These are phyloP conservation scores for Lapara coniferarum DNA, from an alignment of 2,888 invertebrate species.

Conservation along the genomic window DNA sequence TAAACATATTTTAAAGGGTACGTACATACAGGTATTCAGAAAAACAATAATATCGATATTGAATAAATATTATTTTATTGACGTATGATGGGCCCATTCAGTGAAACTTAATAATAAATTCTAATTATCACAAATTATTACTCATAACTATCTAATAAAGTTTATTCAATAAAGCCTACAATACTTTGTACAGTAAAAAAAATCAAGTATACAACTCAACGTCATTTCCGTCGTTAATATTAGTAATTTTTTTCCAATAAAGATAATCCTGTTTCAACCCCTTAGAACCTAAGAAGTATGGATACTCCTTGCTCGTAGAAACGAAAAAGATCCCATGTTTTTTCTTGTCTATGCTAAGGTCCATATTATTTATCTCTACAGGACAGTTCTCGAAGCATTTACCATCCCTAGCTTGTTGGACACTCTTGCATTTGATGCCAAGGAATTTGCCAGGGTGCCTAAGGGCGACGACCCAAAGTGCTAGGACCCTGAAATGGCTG, in stretches of 20 bases:
- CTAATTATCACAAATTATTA: not conserved
- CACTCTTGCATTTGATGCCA: constrained; percentile 61
- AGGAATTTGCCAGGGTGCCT: constrained; percentile 66
- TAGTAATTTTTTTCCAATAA: constrained; percentile 62
- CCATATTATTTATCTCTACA: constrained; percentile 61
- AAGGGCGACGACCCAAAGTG: constrained; percentile 65
- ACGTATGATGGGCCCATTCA: not conserved
- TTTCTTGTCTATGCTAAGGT: constrained; percentile 53
- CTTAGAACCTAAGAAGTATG: constrained; percentile 66
- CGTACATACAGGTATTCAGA: no score
- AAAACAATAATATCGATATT: no score
- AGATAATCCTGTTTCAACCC: constrained; percentile 64
- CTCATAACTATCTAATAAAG: not conserved
- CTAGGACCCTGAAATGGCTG: constrained; percentile 69
- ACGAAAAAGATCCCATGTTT: constrained; percentile 69
- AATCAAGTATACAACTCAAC: constrained; percentile 62
- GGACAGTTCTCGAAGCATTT: constrained; percentile 60
- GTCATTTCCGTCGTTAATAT: constrained; percentile 64
- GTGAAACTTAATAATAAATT: not conserved
- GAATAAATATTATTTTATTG: no score
- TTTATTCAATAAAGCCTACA: not conserved
- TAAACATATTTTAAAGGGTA: no score
- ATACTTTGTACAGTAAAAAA: not conserved
- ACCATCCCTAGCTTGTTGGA: constrained; percentile 70
- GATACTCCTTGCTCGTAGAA: constrained; percentile 63